Evolutionary conservation across 2,888 invertebrate species (phyloP).

Genomic region (Troilus luridus): DNA sequence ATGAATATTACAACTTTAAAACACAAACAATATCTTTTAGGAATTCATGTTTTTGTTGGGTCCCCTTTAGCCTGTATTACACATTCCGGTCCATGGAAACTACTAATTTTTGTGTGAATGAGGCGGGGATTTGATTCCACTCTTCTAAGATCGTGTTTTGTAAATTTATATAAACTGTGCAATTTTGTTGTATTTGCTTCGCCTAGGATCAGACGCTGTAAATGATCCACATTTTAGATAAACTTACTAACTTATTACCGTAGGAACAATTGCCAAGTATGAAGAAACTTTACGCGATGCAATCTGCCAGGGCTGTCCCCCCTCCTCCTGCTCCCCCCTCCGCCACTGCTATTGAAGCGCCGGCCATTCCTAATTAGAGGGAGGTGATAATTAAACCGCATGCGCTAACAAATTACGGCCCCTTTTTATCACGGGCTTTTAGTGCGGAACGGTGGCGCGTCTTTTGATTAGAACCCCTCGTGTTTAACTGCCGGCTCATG

Average conservation of each 20-base stretch:
- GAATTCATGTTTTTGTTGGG: too few species aligned
- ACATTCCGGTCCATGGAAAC: too few species aligned
- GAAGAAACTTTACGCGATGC: constrained; percentile 30
- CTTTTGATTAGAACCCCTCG: not conserved
- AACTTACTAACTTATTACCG: not conserved
- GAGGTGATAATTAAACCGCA: constrained; percentile 45
- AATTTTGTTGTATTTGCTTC: too few species aligned
- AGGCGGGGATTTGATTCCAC: too few species aligned
- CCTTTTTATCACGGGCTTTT: constrained; percentile 11
- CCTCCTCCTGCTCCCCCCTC: not conserved
- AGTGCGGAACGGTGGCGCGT: not conserved
- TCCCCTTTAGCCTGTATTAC: too few species aligned
- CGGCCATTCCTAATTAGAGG: constrained; percentile 22
- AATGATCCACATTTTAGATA: too few species aligned
- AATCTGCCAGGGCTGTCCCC: not conserved
- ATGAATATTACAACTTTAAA: too few species aligned
- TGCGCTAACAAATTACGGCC: not conserved
- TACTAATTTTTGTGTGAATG: too few species aligned
- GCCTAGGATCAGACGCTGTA: too few species aligned
- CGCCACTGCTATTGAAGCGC: not conserved
- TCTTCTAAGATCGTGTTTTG: too few species aligned
- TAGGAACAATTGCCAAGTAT: not conserved
- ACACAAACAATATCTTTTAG: too few species aligned
- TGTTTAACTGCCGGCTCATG: constrained; percentile 10
- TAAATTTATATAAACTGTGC: too few species aligned